Percentiles rank a stretch among this genome's conserved stretches.
These are phyloP conservation scores for Globia sparganii DNA, from an alignment of 2,888 invertebrate genomes.

Conservation along the genomic window DNA sequence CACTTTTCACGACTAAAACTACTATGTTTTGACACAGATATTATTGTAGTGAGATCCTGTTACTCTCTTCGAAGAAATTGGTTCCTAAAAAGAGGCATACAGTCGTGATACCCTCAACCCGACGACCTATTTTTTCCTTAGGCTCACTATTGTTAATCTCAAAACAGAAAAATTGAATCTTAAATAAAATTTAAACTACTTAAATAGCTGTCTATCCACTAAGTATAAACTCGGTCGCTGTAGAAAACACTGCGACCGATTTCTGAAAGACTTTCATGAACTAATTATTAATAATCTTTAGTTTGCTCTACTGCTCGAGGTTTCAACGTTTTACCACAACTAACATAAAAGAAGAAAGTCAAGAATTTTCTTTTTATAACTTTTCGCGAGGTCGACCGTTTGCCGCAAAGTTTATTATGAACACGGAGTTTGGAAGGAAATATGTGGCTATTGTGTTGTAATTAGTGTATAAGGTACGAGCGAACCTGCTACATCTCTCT, in stretches of 20 bases:
- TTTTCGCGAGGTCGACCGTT: constrained; percentile 18
- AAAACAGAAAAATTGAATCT: no score
- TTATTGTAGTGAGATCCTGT: not conserved
- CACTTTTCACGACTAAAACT: no score
- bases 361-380: constrained; percentile 28
- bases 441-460: constrained; percentile 19
- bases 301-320: not conserved
- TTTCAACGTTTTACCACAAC: not conserved
- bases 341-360: constrained; percentile 5
- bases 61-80: not conserved
- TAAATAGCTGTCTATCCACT: not conserved
- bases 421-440: constrained; percentile 31
- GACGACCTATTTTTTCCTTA: no score
- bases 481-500: not conserved
- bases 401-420: constrained; percentile 46
- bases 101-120: no score
- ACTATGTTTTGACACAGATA: not conserved
- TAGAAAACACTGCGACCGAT: not conserved
- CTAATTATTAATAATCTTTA: not conserved
- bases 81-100: not conserved
- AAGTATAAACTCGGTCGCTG: not conserved
- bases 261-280: constrained; percentile 2
- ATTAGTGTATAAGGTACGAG: not conserved
- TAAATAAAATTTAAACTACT: not conserved
- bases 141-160: not conserved